Percentiles rank a stretch among this genome's conserved stretches.
Conservation (phyloP, 2,888 invertebrate species). For the Strigamia transsilvanica region DNA sequence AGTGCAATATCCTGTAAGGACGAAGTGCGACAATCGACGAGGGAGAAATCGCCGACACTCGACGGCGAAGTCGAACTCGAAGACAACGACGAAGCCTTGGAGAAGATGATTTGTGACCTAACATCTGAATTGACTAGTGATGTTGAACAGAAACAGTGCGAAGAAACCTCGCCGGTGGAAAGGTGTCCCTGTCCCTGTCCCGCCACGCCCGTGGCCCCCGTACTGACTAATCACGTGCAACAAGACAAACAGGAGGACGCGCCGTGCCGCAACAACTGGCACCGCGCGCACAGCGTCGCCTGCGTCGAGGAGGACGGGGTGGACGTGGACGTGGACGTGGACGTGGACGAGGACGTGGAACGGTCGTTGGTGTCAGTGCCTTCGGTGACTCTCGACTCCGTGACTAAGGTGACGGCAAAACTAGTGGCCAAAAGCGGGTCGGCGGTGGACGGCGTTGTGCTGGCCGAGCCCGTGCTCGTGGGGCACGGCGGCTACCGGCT, state of each 20-base stretch:
- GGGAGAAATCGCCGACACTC: too few relatives aligned
- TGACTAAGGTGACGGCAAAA: not conserved
- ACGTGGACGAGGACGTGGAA: slow-evolving; percentile 54
- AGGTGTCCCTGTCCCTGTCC: too few relatives aligned
- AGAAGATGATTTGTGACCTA: not conserved
- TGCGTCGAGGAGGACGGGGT: slow-evolving; percentile 52
- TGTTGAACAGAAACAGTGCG: not conserved
- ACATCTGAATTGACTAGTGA: not conserved
- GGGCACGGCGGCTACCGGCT: not conserved
- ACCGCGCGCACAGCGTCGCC: slow-evolving; percentile 19
- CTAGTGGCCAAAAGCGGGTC: not conserved
- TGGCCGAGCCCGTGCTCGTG: not conserved
- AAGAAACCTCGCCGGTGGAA: not conserved
- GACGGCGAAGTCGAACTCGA: not conserved
- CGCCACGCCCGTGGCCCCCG: too few relatives aligned
- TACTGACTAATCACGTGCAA: not conserved
- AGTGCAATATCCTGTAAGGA: not conserved
- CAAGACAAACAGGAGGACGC: not conserved
- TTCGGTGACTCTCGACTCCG: not conserved
- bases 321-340: slow-evolving; percentile 54
- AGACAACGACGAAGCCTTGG: not conserved
- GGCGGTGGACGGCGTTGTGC: not conserved
- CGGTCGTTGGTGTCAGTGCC: slow-evolving; percentile 42
- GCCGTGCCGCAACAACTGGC: not conserved
- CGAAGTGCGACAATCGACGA: not conserved